Evolutionary conservation across 2,888 invertebrate species (phyloP).

Genomic region (Cephalotes varians): DNA sequence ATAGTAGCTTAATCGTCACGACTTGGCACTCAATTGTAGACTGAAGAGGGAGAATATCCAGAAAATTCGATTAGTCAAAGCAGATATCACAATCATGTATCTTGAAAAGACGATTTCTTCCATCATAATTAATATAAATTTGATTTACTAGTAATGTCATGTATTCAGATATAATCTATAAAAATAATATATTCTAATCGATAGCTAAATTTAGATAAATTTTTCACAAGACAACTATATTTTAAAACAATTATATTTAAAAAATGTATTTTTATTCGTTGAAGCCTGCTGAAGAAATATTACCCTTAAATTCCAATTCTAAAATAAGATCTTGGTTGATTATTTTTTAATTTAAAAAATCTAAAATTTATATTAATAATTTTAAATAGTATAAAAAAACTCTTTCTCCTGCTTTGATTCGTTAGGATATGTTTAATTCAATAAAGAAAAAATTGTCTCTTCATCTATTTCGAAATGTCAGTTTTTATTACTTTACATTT

Average conservation of each 20-base stretch:
- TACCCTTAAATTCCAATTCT: neutral
- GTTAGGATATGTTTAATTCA: neutral
- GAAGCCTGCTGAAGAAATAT: neutral
- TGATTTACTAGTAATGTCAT: neutral
- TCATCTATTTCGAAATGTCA: neutral
- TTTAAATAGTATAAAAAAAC: neutral
- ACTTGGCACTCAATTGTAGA: constrained; percentile 34
- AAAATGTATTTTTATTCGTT: neutral
- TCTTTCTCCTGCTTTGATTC: neutral
- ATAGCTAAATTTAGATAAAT: neutral
- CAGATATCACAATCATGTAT: neutral
- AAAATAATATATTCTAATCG: neutral
- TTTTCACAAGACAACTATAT: neutral
- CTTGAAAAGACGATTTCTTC: neutral
- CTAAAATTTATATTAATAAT: too few relatives aligned
- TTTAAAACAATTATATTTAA: neutral
- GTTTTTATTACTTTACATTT: neutral
- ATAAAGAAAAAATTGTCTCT: neutral
- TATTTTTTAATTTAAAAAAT: neutral
- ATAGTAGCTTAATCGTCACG: constrained; percentile 34
- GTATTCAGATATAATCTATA: neutral
- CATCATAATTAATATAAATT: neutral
- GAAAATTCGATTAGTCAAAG: neutral
- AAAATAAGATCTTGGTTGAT: neutral
- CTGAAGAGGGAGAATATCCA: constrained; percentile 14